phyloP scores from a whole-genome alignment of 2,797 vertebrate genomes.

The Anguilla megastoma region DNA sequence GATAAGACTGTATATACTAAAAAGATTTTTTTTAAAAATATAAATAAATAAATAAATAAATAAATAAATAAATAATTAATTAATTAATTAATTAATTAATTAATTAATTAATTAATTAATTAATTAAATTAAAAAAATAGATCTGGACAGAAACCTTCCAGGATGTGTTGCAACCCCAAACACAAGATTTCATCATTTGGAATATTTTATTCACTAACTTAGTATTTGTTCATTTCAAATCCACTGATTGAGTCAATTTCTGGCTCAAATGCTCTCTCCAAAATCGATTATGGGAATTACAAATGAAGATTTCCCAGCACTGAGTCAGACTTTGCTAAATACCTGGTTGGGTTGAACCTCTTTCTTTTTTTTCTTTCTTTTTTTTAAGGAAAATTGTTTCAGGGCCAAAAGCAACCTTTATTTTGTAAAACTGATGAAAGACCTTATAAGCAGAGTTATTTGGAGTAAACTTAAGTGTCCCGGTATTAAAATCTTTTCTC shows the following conservation, averaged over 20 bases:
- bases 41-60: no score
- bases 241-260: background rate
- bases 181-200: background rate
- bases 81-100: no score
- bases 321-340: background rate
- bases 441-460: background rate
- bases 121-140: background rate
- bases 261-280: background rate
- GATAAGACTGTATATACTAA: background rate
- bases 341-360: no score
- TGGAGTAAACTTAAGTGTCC: background rate
- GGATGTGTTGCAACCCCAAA: background rate
- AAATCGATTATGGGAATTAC: background rate
- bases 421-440: background rate
- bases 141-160: background rate
- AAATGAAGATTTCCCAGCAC: background rate
- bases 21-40: no score
- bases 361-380: no score
- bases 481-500: background rate
- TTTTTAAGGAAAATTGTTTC: no score
- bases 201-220: background rate
- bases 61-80: no score
- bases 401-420: background rate
- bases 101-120: no score
- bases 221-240: background rate